These are phyloP conservation scores for Crocodylus rhombifer DNA, from an alignment of 2,797 vertebrate genomes.

Conservation along the genomic window DNA sequence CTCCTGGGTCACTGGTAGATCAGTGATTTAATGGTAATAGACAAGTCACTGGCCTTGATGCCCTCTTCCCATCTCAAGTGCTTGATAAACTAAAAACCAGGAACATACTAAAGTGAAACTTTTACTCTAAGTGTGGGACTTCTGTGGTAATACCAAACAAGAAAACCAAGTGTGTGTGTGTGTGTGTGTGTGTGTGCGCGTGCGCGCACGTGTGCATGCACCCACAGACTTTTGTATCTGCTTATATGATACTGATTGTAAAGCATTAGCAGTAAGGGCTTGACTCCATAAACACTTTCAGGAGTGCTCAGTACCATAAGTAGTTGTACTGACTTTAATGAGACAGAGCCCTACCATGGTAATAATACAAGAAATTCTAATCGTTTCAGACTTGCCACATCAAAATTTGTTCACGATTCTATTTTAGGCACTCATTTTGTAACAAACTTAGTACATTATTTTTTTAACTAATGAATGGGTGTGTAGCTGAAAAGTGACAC, in stretches of 20 bases:
- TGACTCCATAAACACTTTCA: not conserved
- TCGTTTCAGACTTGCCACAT: not conserved
- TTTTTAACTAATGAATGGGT: constrained; percentile 40
- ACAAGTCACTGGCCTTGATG: not conserved
- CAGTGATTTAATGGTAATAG: not conserved
- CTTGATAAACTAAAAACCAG: constrained; percentile 12
- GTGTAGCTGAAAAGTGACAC: constrained; percentile 1
- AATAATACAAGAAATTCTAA: not conserved
- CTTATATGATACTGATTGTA: not conserved
- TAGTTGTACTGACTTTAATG: constrained; percentile 27
- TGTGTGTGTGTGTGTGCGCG: accelerated
- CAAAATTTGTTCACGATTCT: constrained; percentile 35
- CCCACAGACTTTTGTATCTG: not conserved
- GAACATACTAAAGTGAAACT: too few species aligned
- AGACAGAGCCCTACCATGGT: not conserved
- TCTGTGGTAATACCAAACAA: not conserved
- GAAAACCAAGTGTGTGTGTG: not conserved
- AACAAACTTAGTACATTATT: constrained; percentile 52
- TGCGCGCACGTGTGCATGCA: not conserved
- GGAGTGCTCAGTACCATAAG: not conserved
- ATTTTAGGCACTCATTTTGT: constrained; percentile 42
- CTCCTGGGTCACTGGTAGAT: not conserved
- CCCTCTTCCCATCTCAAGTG: not conserved
- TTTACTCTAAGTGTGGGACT: not conserved
- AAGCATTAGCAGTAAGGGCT: not conserved